These are phyloP conservation scores for Fragariocoptes setiger DNA, from an alignment of 1,140 invertebrate species.

Conservation along the genomic window DNA sequence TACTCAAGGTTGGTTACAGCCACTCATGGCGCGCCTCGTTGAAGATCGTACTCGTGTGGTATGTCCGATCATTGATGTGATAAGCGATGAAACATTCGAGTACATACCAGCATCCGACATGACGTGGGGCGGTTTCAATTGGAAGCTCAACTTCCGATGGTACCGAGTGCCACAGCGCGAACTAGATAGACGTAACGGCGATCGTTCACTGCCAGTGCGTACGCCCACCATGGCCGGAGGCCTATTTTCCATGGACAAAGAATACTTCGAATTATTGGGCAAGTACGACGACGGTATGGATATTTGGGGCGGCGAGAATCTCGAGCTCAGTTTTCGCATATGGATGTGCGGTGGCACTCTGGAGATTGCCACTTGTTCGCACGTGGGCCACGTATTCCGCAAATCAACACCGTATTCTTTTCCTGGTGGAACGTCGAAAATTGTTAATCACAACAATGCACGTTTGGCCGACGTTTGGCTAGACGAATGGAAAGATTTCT, in stretches of 20 bases:
- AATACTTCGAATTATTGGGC: slow-evolving; percentile 87
- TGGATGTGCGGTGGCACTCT: slow-evolving; percentile 84
- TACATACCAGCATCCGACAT: slow-evolving; percentile 61
- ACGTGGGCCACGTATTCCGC: slow-evolving; percentile 84
- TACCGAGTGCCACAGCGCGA: slow-evolving; percentile 79
- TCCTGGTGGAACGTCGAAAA: slow-evolving; percentile 81
- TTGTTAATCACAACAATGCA: slow-evolving; percentile 94
- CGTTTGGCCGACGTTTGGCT: slow-evolving; percentile 84
- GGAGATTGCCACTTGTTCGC: slow-evolving; percentile 63
- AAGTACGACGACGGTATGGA: slow-evolving; percentile 97
- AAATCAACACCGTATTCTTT: slow-evolving; percentile 97
- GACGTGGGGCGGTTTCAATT: slow-evolving; percentile 91
- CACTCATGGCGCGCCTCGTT: slow-evolving; percentile 52
- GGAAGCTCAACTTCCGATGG: slow-evolving; percentile 92
- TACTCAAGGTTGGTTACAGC: slow-evolving; percentile 70
- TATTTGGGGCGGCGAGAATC: slow-evolving; percentile 96
- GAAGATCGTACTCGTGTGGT: slow-evolving; percentile 69
- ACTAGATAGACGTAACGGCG: slow-evolving; percentile 53
- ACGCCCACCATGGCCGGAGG: slow-evolving; percentile 99
- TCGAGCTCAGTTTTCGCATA: slow-evolving; percentile 94
- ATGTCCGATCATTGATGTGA: slow-evolving; percentile 91
- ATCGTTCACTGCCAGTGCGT: slow-evolving; percentile 51
- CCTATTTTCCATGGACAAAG: slow-evolving; percentile 73
- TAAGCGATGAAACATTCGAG: slow-evolving; percentile 84
- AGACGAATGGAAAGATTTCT: slow-evolving; percentile 90